Conservation (phyloP, 1,140 invertebrate genomes). For the Pentalonia nigronervosa region DNA sequence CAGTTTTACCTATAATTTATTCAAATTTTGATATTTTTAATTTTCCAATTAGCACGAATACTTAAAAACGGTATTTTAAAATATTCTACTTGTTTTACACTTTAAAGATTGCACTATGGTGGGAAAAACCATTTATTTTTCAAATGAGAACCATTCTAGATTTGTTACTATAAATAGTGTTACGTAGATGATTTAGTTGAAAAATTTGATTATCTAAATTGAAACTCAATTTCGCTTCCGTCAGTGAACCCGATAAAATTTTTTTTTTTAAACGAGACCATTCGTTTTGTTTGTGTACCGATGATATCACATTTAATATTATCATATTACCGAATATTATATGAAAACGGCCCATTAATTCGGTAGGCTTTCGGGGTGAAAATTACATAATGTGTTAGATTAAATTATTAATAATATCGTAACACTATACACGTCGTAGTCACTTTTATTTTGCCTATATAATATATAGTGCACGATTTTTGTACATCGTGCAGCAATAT, state of each 20-base stretch:
- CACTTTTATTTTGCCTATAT: neutral
- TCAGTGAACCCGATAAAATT: neutral
- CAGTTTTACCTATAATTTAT: neutral
- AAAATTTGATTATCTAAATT: neutral
- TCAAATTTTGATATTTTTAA: neutral
- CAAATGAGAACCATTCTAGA: neutral
- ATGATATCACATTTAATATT: neutral
- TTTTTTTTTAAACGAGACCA: neutral
- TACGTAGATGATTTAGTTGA: neutral
- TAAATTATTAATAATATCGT: slow-evolving; percentile 20
- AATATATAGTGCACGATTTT: neutral
- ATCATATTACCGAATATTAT: neutral
- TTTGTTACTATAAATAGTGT: neutral
- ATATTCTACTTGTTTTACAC: neutral
- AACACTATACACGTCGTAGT: neutral
- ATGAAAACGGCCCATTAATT: neutral
- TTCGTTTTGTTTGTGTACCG: neutral
- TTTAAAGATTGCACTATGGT: neutral
- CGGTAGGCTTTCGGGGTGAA: neutral
- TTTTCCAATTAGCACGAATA: neutral
- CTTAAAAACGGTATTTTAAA: neutral
- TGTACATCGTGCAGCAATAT: neutral
- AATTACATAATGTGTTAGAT: neutral
- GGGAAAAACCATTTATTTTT: neutral
- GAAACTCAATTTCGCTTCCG: neutral